Base-by-base conservation (phyloP, 2,797 vertebrate genomes). In the Ctenopoma kingsleyae region DNA sequence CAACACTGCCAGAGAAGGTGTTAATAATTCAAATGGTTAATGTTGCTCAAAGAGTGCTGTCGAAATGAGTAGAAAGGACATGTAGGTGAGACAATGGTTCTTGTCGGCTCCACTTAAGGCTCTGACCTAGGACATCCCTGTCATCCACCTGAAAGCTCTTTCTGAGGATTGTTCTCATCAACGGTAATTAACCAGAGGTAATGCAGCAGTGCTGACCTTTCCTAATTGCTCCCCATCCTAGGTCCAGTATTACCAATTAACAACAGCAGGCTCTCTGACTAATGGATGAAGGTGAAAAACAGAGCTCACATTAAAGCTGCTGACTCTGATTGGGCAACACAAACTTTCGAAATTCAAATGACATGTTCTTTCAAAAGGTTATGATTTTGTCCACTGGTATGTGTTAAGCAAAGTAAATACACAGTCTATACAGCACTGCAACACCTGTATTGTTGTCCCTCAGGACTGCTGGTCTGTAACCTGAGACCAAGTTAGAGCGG, bases 181-280 rank as follows among this genome's bases (percentile, higher is more conserved):
- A 77, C 61, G 51, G 68, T 89, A 87, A 91, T 88, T 85, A 90
- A 87, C 64, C 60, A 51, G 66, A 89, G 85, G 88, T 91, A 88
- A 87, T 71, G 80, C 75, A 69, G 71, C 64, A 76, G 63, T 52
- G 44, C 64, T 84, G 89, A 89, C 91, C 90, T 91, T 82, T 82
- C 73, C 86, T 87, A 91, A 91, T 83, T 89, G 84, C 87, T 77
- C 71, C 50, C 74, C 68, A 78, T 78, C 62, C 72, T 23, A 40
- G 58, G 74, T 59, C 81, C 76, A 80, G 81, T 19, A 52, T 81
- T 48, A 68, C 74, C 88, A 89, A 93, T 94, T 91, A 93, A 65
- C 75, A 43, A 38, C 65, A 64, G 52, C 65, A 47, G 65, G 52
- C 50, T 71, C 50, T 53, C 61, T 60, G 62, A 68, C 51, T 56